These are phyloP conservation scores for Excalfactoria chinensis DNA, from an alignment of 2,113 vertebrate species.

Conservation along the genomic window DNA sequence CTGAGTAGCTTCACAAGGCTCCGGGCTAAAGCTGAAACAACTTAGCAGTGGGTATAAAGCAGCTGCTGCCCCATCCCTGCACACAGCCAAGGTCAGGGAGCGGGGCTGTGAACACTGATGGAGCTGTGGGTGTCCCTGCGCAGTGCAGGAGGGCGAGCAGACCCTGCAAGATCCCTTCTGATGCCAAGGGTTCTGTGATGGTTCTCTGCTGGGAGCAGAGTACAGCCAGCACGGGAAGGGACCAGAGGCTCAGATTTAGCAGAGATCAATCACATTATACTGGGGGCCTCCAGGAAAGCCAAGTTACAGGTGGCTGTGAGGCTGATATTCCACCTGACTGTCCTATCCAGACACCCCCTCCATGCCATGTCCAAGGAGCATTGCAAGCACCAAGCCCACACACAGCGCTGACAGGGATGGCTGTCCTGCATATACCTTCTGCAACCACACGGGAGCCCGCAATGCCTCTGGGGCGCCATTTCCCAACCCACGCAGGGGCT, in stretches of 20 bases:
- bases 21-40: rapidly evolving
- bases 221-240: neutral
- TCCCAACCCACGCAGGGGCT: neutral
- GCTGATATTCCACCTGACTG: rapidly evolving
- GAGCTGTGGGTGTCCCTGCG: no score
- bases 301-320: neutral
- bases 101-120: no score
- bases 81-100: no score
- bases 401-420: neutral
- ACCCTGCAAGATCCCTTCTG: no score
- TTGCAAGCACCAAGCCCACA: neutral
- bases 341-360: neutral
- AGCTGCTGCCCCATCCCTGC: no score
- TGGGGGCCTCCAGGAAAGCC: no score
- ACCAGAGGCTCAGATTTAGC: neutral
- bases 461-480: neutral
- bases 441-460: neutral
- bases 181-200: no score
- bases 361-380: neutral
- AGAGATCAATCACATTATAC: no score
- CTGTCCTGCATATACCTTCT: neutral
- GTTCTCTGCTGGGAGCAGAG: no score
- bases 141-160: no score
- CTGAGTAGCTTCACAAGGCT: neutral
- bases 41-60: neutral